Conservation (phyloP, 2,797 vertebrate species). For the Tapirus indicus region DNA sequence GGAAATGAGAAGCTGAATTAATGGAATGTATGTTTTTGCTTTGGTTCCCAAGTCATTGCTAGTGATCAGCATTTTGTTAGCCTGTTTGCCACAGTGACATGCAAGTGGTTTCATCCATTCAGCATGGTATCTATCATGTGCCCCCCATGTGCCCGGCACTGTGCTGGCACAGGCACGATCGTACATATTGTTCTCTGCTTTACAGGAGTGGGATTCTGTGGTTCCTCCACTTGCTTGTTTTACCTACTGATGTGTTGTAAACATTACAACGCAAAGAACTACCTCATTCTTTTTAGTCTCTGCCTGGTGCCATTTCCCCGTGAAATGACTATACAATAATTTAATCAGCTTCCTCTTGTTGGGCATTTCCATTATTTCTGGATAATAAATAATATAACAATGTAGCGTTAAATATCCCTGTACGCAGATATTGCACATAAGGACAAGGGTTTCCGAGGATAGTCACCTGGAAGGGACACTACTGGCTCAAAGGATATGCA, state of each 20-base stretch:
- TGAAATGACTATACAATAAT: neutral
- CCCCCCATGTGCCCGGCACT: rapidly evolving
- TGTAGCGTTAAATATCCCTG: neutral
- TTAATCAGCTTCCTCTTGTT: neutral
- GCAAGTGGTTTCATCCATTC: no score
- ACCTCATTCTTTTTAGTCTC: neutral
- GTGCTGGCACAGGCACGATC: rapidly evolving
- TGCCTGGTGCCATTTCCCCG: neutral
- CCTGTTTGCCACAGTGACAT: neutral
- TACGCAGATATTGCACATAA: neutral
- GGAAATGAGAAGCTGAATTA: neutral
- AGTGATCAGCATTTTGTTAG: neutral
- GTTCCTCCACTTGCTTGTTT: neutral
- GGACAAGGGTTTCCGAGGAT: neutral
- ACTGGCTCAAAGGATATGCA: neutral
- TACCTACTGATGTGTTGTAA: neutral
- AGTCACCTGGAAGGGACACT: neutral
- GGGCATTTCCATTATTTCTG: neutral
- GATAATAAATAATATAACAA: neutral
- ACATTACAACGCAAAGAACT: neutral
- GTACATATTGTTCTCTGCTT: neutral
- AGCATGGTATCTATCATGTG: rapidly evolving
- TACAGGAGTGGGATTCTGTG: neutral
- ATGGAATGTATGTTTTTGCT: neutral
- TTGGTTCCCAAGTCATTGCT: neutral